Conservation (phyloP, 2,113 vertebrate genomes). For the Periophthalmus modestus region DNA sequence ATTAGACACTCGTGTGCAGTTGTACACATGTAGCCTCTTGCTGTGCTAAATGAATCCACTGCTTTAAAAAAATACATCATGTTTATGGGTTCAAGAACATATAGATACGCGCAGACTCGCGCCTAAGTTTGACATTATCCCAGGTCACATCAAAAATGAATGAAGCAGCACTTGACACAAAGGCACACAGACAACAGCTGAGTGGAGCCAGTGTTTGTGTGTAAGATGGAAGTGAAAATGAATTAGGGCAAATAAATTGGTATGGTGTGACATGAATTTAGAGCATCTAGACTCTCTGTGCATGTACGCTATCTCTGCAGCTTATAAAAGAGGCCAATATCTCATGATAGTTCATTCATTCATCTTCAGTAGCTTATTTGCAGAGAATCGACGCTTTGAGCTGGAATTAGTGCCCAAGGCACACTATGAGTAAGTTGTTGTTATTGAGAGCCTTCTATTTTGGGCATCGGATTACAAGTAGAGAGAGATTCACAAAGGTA, state of each 20-base stretch:
- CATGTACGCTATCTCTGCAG: not conserved
- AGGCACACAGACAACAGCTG: constrained; percentile 26
- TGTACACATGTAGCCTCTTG: constrained; percentile 25
- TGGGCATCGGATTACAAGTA: not conserved
- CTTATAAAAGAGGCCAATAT: not conserved
- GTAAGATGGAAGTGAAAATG: constrained; percentile 30
- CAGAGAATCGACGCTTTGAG: not conserved
- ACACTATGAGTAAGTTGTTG: not conserved
- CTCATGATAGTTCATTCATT: not conserved
- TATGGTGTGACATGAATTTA: constrained; percentile 23
- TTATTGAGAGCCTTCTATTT: not conserved
- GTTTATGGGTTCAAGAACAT: not conserved
- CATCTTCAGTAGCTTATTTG: not conserved
- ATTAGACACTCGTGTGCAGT: not conserved
- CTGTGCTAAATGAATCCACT: constrained; percentile 23
- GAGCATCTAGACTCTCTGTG: constrained; percentile 22
- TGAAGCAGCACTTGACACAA: constrained; percentile 50
- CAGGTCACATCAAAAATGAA: constrained; percentile 53
- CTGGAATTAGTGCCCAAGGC: not conserved
- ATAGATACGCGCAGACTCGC: constrained; percentile 1
- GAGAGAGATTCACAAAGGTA: not conserved
- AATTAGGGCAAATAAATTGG: constrained; percentile 33
- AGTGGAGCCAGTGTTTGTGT: constrained; percentile 52
- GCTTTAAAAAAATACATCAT: not conserved
- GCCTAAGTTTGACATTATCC: constrained; percentile 46